Percentiles rank a stretch among this genome's conserved stretches.
phyloP scores from a whole-genome alignment of 2,888 invertebrate genomes.

The Spodoptera littoralis region DNA sequence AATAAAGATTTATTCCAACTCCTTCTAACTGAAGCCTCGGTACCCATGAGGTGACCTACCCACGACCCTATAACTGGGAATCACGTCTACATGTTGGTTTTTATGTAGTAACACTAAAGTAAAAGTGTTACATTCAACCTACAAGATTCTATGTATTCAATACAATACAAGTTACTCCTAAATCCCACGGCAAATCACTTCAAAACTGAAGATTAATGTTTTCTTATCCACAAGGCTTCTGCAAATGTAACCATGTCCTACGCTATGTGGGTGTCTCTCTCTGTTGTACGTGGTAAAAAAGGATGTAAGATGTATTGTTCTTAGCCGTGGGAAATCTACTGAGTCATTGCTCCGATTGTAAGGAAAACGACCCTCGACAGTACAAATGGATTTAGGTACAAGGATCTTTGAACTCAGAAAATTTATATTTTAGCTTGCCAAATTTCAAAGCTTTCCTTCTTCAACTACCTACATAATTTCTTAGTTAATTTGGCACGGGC shows the following conservation, averaged over 20 bases:
- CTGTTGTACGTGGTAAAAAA: slow-evolving; percentile 41
- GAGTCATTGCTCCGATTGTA: slow-evolving; percentile 68
- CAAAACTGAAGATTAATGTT: slow-evolving; percentile 38
- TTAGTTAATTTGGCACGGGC: no score
- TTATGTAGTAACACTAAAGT: no score
- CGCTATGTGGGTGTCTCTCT: slow-evolving; percentile 43
- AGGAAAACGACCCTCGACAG: slow-evolving; percentile 51
- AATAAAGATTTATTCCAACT: no score
- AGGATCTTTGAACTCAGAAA: slow-evolving; percentile 16
- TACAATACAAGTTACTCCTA: slow-evolving; percentile 13
- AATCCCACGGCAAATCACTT: slow-evolving; percentile 46
- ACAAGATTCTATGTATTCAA: slow-evolving; percentile 26
- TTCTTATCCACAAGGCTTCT: slow-evolving; percentile 41
- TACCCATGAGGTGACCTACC: no score
- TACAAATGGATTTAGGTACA: slow-evolving; percentile 8
- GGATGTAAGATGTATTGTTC: slow-evolving; percentile 67
- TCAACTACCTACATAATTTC: no score
- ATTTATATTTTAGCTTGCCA: no score
- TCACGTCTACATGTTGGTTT: no score
- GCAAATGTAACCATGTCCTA: slow-evolving; percentile 38
- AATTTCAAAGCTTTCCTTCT: no score
- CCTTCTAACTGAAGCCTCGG: no score
- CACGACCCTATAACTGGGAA: no score
- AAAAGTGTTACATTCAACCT: slow-evolving; percentile 20
- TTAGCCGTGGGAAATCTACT: slow-evolving; percentile 74